Evolutionary conservation across 2,797 vertebrate species (phyloP).

Genomic region (Cirrhinus mrigala): DNA sequence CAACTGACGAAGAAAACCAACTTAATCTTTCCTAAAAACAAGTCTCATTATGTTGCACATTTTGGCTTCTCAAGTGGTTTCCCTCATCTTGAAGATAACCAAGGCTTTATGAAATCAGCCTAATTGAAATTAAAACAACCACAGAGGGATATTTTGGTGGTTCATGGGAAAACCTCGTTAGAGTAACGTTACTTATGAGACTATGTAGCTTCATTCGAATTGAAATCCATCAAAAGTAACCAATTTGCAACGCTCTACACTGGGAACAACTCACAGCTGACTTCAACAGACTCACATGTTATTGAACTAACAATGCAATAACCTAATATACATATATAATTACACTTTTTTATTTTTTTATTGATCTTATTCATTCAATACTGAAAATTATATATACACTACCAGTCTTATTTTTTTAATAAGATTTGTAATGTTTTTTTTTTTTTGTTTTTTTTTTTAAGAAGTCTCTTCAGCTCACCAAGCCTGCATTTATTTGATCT

Average conservation of each 20-base stretch:
- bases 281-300: neutral
- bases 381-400: neutral
- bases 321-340: neutral
- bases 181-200: neutral
- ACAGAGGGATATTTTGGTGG: neutral
- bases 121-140: slow-evolving; percentile 14
- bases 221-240: neutral
- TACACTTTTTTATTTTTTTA: neutral
- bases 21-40: slow-evolving; percentile 8
- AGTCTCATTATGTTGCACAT: neutral
- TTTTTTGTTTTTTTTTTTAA: no score
- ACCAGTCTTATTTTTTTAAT: no score
- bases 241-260: neutral
- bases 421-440: no score
- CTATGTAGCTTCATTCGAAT: neutral
- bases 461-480: no score
- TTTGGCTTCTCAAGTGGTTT: neutral
- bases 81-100: neutral
- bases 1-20: neutral
- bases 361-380: neutral
- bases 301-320: neutral
- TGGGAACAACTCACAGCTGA: neutral
- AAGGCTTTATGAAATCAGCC: neutral
- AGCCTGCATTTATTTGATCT: no score
- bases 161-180: neutral